These are phyloP conservation scores for Deilephila elpenor DNA, from an alignment of 2,888 invertebrate genomes.

Conservation along the genomic window DNA sequence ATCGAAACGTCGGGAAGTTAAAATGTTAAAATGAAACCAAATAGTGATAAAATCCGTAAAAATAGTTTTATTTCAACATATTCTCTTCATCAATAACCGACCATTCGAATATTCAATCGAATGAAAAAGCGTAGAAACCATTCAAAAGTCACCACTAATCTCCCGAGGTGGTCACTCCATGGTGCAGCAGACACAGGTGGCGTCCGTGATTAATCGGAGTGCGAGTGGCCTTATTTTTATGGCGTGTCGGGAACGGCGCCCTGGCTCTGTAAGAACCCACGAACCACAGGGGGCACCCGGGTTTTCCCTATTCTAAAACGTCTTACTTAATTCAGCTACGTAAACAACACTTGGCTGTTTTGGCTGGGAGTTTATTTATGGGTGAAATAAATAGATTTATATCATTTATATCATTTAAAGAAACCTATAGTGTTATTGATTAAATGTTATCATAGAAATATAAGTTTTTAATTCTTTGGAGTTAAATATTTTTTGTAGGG, in stretches of 20 bases:
- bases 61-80: no score
- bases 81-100: no score
- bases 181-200: slow-evolving; percentile 63
- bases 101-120: neutral
- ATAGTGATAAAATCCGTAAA: no score
- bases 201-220: slow-evolving; percentile 73
- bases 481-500: no score
- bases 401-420: no score
- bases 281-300: slow-evolving; percentile 60
- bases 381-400: no score
- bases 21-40: no score
- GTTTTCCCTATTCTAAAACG: slow-evolving; percentile 54
- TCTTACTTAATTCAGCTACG: slow-evolving; percentile 32
- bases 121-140: neutral
- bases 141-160: slow-evolving; percentile 53
- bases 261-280: slow-evolving; percentile 56
- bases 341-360: slow-evolving; percentile 3
- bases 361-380: neutral
- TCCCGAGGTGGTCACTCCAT: slow-evolving; percentile 49
- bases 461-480: no score
- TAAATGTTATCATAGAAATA: no score
- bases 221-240: slow-evolving; percentile 72
- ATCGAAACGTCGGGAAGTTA: no score
- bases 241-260: slow-evolving; percentile 62
- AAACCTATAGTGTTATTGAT: no score